Evolutionary conservation across 92 coral and sea anemone species (phyloP), one percentile per base, ranked within the genome.

Genomic region (Diadumene lineata): DNA sequence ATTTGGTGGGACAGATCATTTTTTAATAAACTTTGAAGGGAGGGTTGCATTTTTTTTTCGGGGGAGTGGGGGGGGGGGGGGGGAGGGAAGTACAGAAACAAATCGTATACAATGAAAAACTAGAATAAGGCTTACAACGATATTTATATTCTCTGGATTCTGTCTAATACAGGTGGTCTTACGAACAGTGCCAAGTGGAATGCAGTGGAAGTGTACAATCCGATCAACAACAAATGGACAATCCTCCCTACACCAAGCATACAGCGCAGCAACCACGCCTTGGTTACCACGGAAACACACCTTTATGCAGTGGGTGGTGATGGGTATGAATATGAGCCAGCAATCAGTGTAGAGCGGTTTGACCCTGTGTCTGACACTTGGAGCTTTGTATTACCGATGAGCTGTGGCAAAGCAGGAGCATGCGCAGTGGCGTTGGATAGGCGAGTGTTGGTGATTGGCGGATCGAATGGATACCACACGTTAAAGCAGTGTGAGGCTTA

Each of bases 111-210:
- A n/a, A n/a, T n/a, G n/a, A n/a, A n/a, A n/a, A n/a, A n/a, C n/a
- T n/a, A n/a, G n/a, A n/a, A n/a, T n/a, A n/a, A n/a, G n/a, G n/a
- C n/a, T n/a, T n/a, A n/a, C n/a, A n/a, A n/a, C n/a, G n/a, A n/a
- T n/a, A n/a, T n/a, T n/a, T n/a, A n/a, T n/a, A n/a, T n/a, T n/a
- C n/a, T n/a, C n/a, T n/a, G n/a, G n/a, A n/a, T n/a, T n/a, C n/a
- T n/a, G n/a, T n/a, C n/a, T n/a, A n/a, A n/a, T n/a, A n/a, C 30
- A 79, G 97, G 97, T 56, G 97, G 97, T 44, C 84, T 94, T 82
- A 78, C 79, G n/a, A 81, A 88, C 28, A 89, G 89, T 27, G 67
- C 97, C 38, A 90, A 82, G 43, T 72, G 89, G 78, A 82, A 86
- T 64, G 77, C 90, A 2, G 84, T 85, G 61, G 98, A 94, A 76